Conservation (phyloP, 2,888 invertebrate genomes). For the Diaperis boleti region DNA sequence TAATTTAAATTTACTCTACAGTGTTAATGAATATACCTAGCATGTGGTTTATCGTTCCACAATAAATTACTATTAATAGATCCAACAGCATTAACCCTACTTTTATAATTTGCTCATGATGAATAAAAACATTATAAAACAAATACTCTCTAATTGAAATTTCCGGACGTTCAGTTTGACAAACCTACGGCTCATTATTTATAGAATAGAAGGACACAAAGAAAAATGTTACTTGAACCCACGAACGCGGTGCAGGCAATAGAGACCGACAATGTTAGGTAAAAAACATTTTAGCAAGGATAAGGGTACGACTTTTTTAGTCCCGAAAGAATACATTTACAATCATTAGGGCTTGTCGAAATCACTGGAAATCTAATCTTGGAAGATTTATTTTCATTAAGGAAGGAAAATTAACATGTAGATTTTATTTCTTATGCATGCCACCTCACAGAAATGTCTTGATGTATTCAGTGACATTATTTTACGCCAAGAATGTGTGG, state of each 20-base stretch:
- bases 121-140: too few species aligned
- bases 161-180: too few species aligned
- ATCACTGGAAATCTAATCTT: conserved; percentile 26
- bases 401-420: conserved; percentile 23
- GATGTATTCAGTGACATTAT: conserved; percentile 14
- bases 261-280: neutral
- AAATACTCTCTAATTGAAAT: too few species aligned
- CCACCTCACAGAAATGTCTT: conserved; percentile 7
- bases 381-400: conserved; percentile 13
- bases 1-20: too few species aligned
- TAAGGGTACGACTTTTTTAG: conserved; percentile 7
- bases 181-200: too few species aligned
- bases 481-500: conserved; percentile 4
- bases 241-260: neutral
- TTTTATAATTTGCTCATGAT: too few species aligned
- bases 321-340: conserved; percentile 7
- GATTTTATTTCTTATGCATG: conserved; percentile 24
- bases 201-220: neutral
- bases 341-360: conserved; percentile 14
- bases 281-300: conserved; percentile 2
- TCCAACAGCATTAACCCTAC: too few species aligned
- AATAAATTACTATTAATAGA: too few species aligned
- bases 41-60: too few species aligned
- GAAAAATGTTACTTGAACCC: conserved; percentile 2
- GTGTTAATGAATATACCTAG: too few species aligned